Evolutionary conservation across 1,140 invertebrate genomes (phyloP), one percentile per base, ranked within the genome.

Genomic region (Pseudomyrmex concolor): DNA sequence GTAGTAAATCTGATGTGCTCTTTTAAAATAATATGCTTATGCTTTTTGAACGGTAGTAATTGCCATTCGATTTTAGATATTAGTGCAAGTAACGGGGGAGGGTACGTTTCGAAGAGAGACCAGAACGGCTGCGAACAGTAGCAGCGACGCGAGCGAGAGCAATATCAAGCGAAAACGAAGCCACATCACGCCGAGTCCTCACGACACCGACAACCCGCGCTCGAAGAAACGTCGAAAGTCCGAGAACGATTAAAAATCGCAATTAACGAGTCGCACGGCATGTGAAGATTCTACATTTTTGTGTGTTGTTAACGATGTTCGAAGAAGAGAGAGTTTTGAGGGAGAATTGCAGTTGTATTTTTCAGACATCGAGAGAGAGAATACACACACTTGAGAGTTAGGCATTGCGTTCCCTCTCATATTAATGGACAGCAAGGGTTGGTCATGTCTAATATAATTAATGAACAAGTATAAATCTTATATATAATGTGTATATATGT

Each of bases 211-310:
- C 1, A 93, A 84, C 88, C 88, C 91, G 2, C 88, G 93, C 13
- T 89, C 90, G 7, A 94, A 94, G 62, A 94, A 94, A 88, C 89
- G 92, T 64, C 91, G 93, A 91, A 94, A 94, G 90, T 91, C 92
- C 12, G 93, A 94, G 68, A 94, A 94, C 81, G 93, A 94, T 82
- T 94, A 34, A 34, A 90, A 64, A 50, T 10, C 15, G 3, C 12
- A 34, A 34, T 48, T 66, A 19, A 55, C 5, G 25, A 22, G 15
- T 3, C 34, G 25, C 25, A 50, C 48, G 55, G 34, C 68, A 50
- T 2, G 50, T 57, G 66, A 63, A 59, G 48, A 67, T 8, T 34
- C n/a, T 84, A 73, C 1, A 55, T 55, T 67, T 55, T 67, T 17
- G 2, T 76, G 2, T 15, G 13, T 62, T 25, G 25, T n/a, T n/a